phyloP scores from a whole-genome alignment of 1,140 invertebrate genomes.

The Sitophilus oryzae region DNA sequence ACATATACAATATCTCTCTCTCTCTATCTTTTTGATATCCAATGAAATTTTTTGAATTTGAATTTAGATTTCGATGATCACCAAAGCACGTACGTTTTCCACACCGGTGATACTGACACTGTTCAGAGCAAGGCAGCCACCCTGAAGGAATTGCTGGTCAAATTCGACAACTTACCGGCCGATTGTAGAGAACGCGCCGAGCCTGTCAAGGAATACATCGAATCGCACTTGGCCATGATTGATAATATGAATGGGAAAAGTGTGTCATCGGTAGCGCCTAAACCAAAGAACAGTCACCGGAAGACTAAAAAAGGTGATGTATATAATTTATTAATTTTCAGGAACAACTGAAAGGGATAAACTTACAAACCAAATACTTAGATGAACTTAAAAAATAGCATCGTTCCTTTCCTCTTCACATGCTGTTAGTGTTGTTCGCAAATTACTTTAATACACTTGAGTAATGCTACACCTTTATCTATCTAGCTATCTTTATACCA shows the following conservation, averaged over 20 bases:
- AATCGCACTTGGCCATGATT: conserved; percentile 29
- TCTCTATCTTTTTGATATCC: no score
- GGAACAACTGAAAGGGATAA: no score
- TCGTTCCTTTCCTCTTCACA: no score
- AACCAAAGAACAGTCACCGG: neutral
- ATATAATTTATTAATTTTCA: no score
- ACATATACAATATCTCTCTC: no score
- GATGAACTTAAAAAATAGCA: no score
- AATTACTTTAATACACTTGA: no score
- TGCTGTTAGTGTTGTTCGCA: no score
- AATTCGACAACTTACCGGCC: conserved; percentile 29
- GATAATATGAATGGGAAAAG: conserved; percentile 6
- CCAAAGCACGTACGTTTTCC: conserved; percentile 31
- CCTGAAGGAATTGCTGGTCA: conserved; percentile 27
- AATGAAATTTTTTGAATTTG: no score
- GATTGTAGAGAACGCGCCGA: conserved; percentile 31
- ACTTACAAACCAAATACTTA: no score
- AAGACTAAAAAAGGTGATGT: neutral
- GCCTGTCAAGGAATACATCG: conserved; percentile 34
- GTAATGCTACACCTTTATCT: no score
- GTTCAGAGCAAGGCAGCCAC: conserved; percentile 21
- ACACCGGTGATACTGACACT: conserved; percentile 10
- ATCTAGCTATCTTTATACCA: no score
- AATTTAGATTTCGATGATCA: conserved; percentile 25
- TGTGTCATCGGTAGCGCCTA: neutral